phyloP scores from a whole-genome alignment of 1,140 invertebrate genomes.

The Hycleus phaleratus region DNA sequence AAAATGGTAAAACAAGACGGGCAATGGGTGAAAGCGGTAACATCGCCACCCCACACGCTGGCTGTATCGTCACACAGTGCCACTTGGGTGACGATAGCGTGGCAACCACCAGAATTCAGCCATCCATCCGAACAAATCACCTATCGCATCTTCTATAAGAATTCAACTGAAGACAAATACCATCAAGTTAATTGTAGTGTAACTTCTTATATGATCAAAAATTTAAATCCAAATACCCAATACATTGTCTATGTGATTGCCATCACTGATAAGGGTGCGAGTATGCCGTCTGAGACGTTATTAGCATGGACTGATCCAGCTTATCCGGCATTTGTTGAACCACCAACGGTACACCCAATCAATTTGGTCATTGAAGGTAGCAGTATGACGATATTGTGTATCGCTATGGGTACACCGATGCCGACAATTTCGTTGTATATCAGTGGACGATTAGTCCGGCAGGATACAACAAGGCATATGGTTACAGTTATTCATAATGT shows the following conservation, averaged over 20 bases:
- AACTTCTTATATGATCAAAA: conserved; percentile 60
- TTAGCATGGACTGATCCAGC: conserved; percentile 80
- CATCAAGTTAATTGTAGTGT: conserved; percentile 54
- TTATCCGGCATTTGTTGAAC: conserved; percentile 75
- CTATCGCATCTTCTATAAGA: conserved; percentile 64
- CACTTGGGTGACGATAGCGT: conserved; percentile 66
- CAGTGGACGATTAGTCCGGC: conserved; percentile 62
- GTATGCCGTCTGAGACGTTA: conserved; percentile 67
- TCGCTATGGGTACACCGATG: conserved; percentile 71
- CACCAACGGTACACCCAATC: conserved; percentile 71
- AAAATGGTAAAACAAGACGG: conserved; percentile 52
- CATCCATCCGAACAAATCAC: conserved; percentile 65
- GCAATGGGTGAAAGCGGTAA: conserved; percentile 47
- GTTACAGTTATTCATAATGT: conserved; percentile 74
- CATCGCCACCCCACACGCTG: conserved; percentile 69
- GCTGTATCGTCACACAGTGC: conserved; percentile 67
- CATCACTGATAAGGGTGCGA: conserved; percentile 56
- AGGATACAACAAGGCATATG: conserved; percentile 71
- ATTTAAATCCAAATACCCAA: conserved; percentile 65
- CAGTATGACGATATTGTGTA: conserved; percentile 75
- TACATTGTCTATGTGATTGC: conserved; percentile 69
- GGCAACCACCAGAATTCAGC: conserved; percentile 73
- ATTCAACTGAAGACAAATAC: conserved; percentile 51
- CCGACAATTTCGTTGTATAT: conserved; percentile 75
- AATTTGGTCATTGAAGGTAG: conserved; percentile 73